Evolutionary conservation across 2,113 vertebrate species (phyloP).

Genomic region (Plectropomus leopardus): DNA sequence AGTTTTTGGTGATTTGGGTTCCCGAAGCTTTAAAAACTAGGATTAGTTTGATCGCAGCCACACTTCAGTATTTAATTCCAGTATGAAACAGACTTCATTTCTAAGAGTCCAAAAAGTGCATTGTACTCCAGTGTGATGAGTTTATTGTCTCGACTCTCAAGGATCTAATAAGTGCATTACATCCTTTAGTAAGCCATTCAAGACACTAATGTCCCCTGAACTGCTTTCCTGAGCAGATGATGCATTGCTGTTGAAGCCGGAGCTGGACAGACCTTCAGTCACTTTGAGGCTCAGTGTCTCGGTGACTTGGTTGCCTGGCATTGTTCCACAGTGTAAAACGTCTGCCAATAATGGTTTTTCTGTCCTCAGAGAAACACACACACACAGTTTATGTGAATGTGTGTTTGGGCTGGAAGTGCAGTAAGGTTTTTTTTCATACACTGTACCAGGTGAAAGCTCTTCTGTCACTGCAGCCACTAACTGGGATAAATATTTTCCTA

Average conservation of each 20-base stretch:
- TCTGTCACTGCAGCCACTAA: slow-evolving; percentile 28
- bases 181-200: slow-evolving; percentile 48
- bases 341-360: slow-evolving; percentile 17
- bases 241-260: slow-evolving; percentile 17
- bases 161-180: slow-evolving; percentile 44
- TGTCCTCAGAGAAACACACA: slow-evolving; percentile 19
- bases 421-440: slow-evolving; percentile 5
- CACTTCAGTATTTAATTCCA: background rate
- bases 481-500: slow-evolving; percentile 34
- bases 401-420: slow-evolving; percentile 5
- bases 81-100: background rate
- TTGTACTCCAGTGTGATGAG: slow-evolving; percentile 20
- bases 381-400: background rate
- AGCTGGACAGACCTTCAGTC: slow-evolving; percentile 40
- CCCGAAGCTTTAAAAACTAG: background rate
- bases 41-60: background rate
- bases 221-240: slow-evolving; percentile 41
- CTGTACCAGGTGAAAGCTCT: slow-evolving; percentile 14
- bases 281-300: slow-evolving; percentile 29
- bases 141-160: slow-evolving; percentile 25
- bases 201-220: slow-evolving; percentile 44
- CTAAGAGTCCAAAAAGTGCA: background rate
- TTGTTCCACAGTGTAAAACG: slow-evolving; percentile 11
- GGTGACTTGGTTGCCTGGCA: slow-evolving; percentile 22
- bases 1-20: too few relatives aligned